Evolutionary conservation across 2,888 invertebrate species (phyloP), one percentile per base, ranked within the genome.

Genomic region (Chymomyza caudatula): DNA sequence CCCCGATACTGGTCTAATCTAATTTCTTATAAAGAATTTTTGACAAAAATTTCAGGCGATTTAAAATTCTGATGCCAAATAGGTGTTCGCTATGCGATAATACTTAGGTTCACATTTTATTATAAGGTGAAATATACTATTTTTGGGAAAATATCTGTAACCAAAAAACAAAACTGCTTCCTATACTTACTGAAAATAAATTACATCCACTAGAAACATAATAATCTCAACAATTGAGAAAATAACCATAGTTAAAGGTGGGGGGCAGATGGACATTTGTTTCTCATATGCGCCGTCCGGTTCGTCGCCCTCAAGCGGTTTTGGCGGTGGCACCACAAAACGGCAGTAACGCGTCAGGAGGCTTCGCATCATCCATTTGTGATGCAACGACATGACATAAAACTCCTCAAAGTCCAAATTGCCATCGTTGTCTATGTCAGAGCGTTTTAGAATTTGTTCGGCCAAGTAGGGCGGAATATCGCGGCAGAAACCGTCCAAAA

Each of bases 201-300:
- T 88, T 25, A 90, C 88, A 73, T 91, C 91, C 55, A 90, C 74
- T 13, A 90, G 92, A 89, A 94, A 95, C 86, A 95, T 92, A 22
- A 94, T 92, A 75, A 98, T 97, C 92, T 98, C 97, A 76, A 97
- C 91, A 65, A 98, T 85, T 3, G 97, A 97, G 82, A 98, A 94
- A 68, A 96, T 91, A 71, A 98, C 93, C 96, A 99, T 97, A 87
- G 97, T 96, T 60, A 99, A 88, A 0, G 96, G 94, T 0, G 98
- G 99, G 13, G 98, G 99, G 89, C 94, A 95, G 88, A 99, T 98
- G 69, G 94, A 94, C 92, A 98, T 99, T 88, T 97, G 95, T 81
- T 96, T 95, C 86, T 97, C 95, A 90, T 98, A 98, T 4, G 94
- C 94, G 2, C 95, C 95, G 91, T 95, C 95, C 22, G 88, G 87